Base-by-base conservation (phyloP, 1,140 invertebrate genomes). In the Muscidifurax raptorellus region DNA sequence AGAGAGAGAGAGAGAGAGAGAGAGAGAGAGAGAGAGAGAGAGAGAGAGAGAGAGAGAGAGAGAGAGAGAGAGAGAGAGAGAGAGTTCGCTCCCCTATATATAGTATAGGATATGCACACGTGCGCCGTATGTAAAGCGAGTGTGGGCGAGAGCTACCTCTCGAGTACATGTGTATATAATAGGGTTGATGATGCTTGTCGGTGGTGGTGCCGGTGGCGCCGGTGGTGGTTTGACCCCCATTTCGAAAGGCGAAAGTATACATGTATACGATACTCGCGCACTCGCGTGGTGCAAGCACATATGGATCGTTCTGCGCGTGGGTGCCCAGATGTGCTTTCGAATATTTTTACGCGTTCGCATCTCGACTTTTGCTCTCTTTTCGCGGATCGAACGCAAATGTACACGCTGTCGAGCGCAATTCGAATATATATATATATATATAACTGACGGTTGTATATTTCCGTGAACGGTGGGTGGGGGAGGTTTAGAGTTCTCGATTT, bases 401-500 rank as follows among this genome's bases (percentile, higher is more conserved):
- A n/a, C n/a, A n/a, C n/a, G n/a, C n/a, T n/a, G n/a, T n/a, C n/a
- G n/a, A n/a, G n/a, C n/a, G n/a, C n/a, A n/a, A n/a, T n/a, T n/a
- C n/a, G n/a, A n/a, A n/a, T 66, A 0, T 79, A 67, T 79, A 79
- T 2, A 78, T 78, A 64, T 64, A 40, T 40, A 79, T 52, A 18
- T 22, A 30, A n/a, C n/a, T n/a, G n/a, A n/a, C n/a, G n/a, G n/a
- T n/a, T n/a, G n/a, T n/a, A n/a, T n/a, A n/a, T n/a, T n/a, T n/a
- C n/a, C n/a, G n/a, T n/a, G n/a, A n/a, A n/a, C n/a, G n/a, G n/a
- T n/a, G n/a, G n/a, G n/a, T n/a, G n/a, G n/a, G n/a, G 52, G 27
- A 30, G 28, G 9, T 78, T 40, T 79, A 67, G 30, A 40, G 3
- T 59, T 59, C 22, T 36, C 77, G 77, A 80, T 80, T 80, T 80